A percentile compares a stretch with the other conserved stretches of the same genome.
These are phyloP conservation scores for Aphis craccivora DNA, from an alignment of 1,140 invertebrate species.

Conservation along the genomic window DNA sequence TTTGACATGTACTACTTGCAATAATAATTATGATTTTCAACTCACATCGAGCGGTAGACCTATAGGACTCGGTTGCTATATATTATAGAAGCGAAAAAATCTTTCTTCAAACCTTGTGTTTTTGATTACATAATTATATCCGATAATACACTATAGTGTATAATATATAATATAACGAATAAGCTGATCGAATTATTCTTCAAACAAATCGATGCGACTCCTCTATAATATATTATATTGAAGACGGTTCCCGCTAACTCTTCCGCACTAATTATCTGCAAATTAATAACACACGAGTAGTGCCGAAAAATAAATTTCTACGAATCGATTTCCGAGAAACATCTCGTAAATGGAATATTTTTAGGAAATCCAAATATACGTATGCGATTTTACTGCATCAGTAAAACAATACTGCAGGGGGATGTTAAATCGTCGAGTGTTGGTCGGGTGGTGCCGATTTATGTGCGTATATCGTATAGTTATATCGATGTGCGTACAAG, in stretches of 20 bases:
- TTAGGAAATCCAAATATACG: not conserved
- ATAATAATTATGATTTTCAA: not conserved
- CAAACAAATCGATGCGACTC: not conserved
- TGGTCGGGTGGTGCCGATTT: not conserved
- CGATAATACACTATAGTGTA: not conserved
- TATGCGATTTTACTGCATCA: not conserved
- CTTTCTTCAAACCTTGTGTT: not conserved
- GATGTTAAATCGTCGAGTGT: not conserved
- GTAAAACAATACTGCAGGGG: not conserved
- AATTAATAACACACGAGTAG: not conserved
- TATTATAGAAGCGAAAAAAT: not conserved
- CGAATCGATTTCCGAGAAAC: not conserved
- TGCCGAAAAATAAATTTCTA: not conserved
- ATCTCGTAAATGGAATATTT: not conserved
- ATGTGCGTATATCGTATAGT: too few relatives aligned
- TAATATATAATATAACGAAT: not conserved
- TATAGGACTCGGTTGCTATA: not conserved
- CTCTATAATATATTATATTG: not conserved
- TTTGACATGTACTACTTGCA: not conserved
- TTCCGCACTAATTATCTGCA: not conserved
- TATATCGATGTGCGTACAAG: not conserved
- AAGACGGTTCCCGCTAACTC: not conserved
- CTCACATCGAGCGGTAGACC: not conserved
- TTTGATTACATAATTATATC: not conserved
- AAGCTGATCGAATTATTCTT: not conserved